Conservation (phyloP, 2,888 invertebrate species). For the Pammene aurita region DNA sequence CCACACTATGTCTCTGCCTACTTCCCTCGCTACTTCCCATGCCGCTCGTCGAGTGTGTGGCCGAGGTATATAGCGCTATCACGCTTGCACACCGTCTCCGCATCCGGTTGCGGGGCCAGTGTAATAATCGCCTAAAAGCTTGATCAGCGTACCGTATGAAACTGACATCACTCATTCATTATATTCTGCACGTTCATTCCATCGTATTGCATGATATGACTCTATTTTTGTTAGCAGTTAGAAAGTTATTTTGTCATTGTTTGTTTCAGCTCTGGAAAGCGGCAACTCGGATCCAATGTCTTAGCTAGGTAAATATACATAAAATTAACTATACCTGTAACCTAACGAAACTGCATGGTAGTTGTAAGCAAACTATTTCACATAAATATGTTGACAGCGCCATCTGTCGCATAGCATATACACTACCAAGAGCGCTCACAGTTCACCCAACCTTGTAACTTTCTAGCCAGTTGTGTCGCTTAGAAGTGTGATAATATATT, state of each 20-base stretch:
- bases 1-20: no score
- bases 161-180: conserved; percentile 13
- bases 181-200: conserved; percentile 3
- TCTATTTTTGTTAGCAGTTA: neutral
- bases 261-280: conserved; percentile 89
- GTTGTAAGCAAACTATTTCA: neutral
- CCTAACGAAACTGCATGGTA: no score
- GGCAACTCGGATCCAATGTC: conserved; percentile 93
- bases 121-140: no score
- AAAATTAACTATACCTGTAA: no score
- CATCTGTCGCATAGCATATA: conserved; percentile 53
- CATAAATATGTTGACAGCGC: conserved; percentile 48
- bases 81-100: no score
- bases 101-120: no score
- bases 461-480: neutral
- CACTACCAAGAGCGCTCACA: conserved; percentile 35
- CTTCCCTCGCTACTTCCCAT: no score
- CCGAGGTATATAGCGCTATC: no score
- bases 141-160: conserved; percentile 23
- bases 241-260: conserved; percentile 38
- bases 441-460: neutral
- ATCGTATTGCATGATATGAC: neutral
- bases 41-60: no score
- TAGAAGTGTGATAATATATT: conserved; percentile 15
- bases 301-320: conserved; percentile 87